Evolutionary conservation across 2,888 invertebrate species (phyloP).

Genomic region (Campaea margaritaria): DNA sequence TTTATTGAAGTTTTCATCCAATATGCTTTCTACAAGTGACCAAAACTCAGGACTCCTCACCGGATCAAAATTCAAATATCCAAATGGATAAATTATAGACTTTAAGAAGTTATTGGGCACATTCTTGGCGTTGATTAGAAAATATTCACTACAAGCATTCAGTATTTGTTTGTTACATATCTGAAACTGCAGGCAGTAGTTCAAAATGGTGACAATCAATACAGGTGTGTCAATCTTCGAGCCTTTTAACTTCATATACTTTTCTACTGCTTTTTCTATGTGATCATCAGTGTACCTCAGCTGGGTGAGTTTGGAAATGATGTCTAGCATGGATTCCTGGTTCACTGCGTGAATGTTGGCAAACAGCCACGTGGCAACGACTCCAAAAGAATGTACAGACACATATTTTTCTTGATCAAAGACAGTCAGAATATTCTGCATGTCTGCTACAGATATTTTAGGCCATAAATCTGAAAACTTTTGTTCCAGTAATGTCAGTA

Average conservation of each 20-base stretch:
- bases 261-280: constrained; percentile 86
- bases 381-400: constrained; percentile 71
- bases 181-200: constrained; percentile 86
- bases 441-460: constrained; percentile 74
- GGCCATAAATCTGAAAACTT: constrained; percentile 85
- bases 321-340: constrained; percentile 83
- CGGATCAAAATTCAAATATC: constrained; percentile 85
- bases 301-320: constrained; percentile 82
- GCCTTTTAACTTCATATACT: constrained; percentile 85
- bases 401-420: constrained; percentile 71
- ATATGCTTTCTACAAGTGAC: constrained; percentile 78
- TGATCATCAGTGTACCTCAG: constrained; percentile 84
- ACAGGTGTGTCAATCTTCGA: constrained; percentile 75
- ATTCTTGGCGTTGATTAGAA: constrained; percentile 72
- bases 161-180: constrained; percentile 85
- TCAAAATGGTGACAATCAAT: constrained; percentile 86
- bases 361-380: constrained; percentile 84
- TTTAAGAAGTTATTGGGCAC: constrained; percentile 84
- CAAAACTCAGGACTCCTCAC: constrained; percentile 82
- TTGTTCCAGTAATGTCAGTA: constrained; percentile 85
- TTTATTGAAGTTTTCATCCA: constrained; percentile 84
- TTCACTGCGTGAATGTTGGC: constrained; percentile 86
- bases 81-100: constrained; percentile 86
- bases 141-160: constrained; percentile 84
- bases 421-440: constrained; percentile 78